Conservation (phyloP, 1,140 invertebrate genomes). For the Gonatopus flavifemur region DNA sequence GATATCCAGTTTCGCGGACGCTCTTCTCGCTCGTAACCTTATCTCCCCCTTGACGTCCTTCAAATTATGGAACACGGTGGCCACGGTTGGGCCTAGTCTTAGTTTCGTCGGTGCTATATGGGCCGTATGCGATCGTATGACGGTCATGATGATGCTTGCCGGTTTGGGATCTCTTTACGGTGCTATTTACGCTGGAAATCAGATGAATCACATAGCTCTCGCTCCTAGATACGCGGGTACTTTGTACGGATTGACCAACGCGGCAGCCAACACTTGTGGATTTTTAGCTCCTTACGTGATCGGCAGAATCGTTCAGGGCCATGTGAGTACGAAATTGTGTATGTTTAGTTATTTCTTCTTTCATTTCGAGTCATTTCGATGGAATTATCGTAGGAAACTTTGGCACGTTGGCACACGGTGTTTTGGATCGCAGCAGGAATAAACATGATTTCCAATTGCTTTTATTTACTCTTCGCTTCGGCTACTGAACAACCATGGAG, state of each 20-base stretch:
- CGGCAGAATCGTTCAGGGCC: conserved; percentile 70
- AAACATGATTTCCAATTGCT: conserved; percentile 73
- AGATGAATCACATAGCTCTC: conserved; percentile 87
- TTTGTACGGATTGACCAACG: conserved; percentile 88
- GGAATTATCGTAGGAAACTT: conserved; percentile 69
- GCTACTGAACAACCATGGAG: conserved; percentile 81
- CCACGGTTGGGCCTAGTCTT: conserved; percentile 71
- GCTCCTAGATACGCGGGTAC: conserved; percentile 84
- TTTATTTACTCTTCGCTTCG: conserved; percentile 82
- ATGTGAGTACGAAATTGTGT: too few species aligned
- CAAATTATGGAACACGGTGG: conserved; percentile 76
- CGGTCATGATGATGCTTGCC: conserved; percentile 71
- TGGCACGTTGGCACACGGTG: conserved; percentile 82
- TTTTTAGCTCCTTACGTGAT: conserved; percentile 83
- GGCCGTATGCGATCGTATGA: conserved; percentile 71
- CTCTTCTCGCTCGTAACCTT: conserved; percentile 64
- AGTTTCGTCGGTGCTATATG: conserved; percentile 76
- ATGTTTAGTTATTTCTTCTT: not conserved
- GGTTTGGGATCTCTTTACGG: conserved; percentile 73
- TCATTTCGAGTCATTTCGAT: conserved; percentile 6
- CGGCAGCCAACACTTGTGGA: conserved; percentile 81
- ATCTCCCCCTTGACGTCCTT: conserved; percentile 69
- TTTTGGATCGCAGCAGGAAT: conserved; percentile 84
- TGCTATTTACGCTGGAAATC: conserved; percentile 75
- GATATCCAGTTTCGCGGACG: conserved; percentile 72